Percentiles rank a stretch among this genome's conserved stretches.
Evolutionary conservation across 2,888 invertebrate genomes (phyloP).

Genomic region (Melitaea athalia): DNA sequence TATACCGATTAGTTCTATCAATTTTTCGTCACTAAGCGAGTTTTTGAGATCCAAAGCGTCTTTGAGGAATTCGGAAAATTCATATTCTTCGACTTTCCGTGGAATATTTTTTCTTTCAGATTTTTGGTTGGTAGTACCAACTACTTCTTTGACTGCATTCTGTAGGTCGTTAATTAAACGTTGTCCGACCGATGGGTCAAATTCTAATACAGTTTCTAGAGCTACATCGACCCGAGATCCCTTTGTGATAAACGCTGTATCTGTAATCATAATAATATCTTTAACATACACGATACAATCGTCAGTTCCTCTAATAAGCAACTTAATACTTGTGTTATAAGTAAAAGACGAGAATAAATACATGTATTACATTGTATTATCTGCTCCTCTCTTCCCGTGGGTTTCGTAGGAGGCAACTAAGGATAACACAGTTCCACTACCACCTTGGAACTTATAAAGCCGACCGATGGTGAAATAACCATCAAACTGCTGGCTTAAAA

Average conservation of each 20-base stretch:
- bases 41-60: conserved; percentile 17
- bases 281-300: too few species aligned
- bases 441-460: too few species aligned
- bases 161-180: conserved; percentile 49
- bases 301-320: too few species aligned
- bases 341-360: too few species aligned
- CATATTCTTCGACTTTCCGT: neutral
- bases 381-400: too few species aligned
- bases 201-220: conserved; percentile 59
- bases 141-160: conserved; percentile 24
- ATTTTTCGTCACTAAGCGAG: conserved; percentile 44
- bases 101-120: neutral
- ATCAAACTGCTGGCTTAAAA: too few species aligned
- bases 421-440: too few species aligned
- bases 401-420: too few species aligned
- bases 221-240: conserved; percentile 56
- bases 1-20: conserved; percentile 47
- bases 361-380: too few species aligned
- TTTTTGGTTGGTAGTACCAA: conserved; percentile 26
- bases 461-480: too few species aligned
- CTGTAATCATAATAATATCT: conserved; percentile 15
- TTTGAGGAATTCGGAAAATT: conserved; percentile 55
- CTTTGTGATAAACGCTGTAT: conserved; percentile 27
- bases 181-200: conserved; percentile 50
- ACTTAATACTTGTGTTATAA: too few species aligned